Evolutionary conservation across 2,797 vertebrate genomes (phyloP), one percentile per base, ranked within the genome.

Genomic region (Pipistrellus pipistrellus): DNA sequence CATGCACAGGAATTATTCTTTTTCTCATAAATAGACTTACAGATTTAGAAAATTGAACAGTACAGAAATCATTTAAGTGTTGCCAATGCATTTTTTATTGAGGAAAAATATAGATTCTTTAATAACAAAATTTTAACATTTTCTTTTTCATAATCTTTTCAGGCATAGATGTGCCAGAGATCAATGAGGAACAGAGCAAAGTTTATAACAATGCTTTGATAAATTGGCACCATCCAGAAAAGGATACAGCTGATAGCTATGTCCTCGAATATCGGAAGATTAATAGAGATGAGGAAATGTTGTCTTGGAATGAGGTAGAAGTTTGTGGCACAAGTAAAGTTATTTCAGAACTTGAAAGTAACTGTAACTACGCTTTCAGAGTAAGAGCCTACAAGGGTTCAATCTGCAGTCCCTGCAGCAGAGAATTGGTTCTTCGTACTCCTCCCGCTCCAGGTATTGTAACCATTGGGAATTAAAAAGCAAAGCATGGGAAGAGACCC

Each of bases 151-250:
- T 94, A 23, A 35, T 94, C 85, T 35, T 96, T 96, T 30, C 93
- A 99, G 99, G 99, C 96, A 97, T 99, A 23, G 99, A 99, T 95
- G 98, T 99, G 90, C 99, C 99, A 62, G 98, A 99, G 97, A 99
- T 99, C 75, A 99, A 99, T 81, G 98, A 99, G 89, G 98, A 99
- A 38, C 98, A 95, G 62, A 99, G 99, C 98, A 99, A 96, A 97
- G 98, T 99, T 25, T 99, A 99, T 92, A 99, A 99, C 72, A 99
- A 99, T 94, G 99, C 99, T 76, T 97, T 98, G 55, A 99, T 99
- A 97, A 98, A 98, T 94, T 99, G 99, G 99, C 98, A 98, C 91
- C 97, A 98, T 55, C 98, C 99, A 9, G 99, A 98, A 13, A 99
- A 99, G 97, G 97, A 98, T 6, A 98, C 98, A n/a, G 99, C 99